phyloP scores from a whole-genome alignment of 2,797 vertebrate species.

The Neolamprologus multifasciatus region DNA sequence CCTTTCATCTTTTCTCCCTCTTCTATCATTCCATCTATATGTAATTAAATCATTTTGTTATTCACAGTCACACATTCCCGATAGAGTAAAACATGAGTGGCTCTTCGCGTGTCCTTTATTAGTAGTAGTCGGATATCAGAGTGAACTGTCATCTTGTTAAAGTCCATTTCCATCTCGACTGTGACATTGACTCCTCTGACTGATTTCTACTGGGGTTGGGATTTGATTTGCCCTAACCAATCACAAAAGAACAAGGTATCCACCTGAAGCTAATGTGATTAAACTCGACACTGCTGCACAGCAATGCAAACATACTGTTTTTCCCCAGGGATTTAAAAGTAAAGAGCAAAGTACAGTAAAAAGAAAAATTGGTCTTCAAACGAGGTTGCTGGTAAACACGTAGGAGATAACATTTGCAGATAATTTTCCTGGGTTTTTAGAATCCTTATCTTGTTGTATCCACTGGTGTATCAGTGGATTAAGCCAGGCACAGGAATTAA shows the following conservation, averaged over 20 bases:
- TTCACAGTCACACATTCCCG: neutral
- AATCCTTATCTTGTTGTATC: neutral
- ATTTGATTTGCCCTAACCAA: neutral
- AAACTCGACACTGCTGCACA: neutral
- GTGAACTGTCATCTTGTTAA: neutral
- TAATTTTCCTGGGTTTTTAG: neutral
- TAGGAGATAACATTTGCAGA: neutral
- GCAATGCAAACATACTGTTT: neutral
- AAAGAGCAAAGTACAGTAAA: neutral
- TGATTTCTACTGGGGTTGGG: neutral
- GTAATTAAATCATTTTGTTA: conserved; percentile 37
- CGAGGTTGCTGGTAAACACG: neutral
- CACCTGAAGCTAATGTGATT: neutral
- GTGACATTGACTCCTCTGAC: neutral
- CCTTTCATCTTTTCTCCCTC: neutral
- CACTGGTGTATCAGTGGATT: neutral
- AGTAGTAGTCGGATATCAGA: neutral
- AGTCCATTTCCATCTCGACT: neutral
- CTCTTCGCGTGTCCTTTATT: neutral
- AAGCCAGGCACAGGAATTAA: neutral
- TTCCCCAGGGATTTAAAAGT: neutral
- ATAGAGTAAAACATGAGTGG: neutral
- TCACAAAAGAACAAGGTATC: neutral
- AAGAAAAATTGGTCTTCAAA: neutral
- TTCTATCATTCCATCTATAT: conserved; percentile 21